Percentiles rank a stretch among this genome's conserved stretches.
Evolutionary conservation across 2,797 vertebrate species (phyloP).

Genomic region (Pelochelys cantorii): DNA sequence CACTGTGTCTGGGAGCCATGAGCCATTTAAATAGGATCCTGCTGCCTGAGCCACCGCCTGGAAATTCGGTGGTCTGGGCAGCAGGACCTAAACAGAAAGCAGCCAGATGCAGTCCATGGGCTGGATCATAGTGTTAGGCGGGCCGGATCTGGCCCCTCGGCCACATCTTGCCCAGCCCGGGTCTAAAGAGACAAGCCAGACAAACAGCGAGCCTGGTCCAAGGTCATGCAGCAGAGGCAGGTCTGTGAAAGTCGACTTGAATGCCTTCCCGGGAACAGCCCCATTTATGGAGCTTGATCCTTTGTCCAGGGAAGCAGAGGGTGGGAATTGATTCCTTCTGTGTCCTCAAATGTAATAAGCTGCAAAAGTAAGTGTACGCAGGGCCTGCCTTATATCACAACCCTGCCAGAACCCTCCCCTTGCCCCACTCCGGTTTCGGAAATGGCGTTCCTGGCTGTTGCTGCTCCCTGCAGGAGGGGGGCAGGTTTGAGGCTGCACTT

Average conservation of each 20-base stretch:
- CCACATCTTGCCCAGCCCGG: no score
- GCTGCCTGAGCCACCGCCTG: no score
- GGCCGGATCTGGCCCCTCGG: no score
- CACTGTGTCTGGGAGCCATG: no score
- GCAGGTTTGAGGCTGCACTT: neutral
- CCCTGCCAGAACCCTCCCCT: neutral
- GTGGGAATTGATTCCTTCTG: neutral
- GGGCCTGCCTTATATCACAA: neutral
- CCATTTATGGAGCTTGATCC: neutral
- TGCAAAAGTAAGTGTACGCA: neutral
- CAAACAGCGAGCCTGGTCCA: neutral
- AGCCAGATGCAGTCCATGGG: no score
- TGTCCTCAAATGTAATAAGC: neutral
- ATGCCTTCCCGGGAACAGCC: neutral
- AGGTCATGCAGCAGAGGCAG: neutral
- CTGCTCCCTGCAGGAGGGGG: neutral
- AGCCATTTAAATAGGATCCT: no score
- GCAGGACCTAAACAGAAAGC: no score
- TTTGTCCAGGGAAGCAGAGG: neutral
- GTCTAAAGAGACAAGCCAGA: neutral
- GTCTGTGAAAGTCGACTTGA: neutral
- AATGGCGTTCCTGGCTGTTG: neutral
- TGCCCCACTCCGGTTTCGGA: neutral
- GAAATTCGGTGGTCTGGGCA: no score
- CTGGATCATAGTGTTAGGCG: no score